Evolutionary conservation across 2,113 vertebrate genomes (phyloP).

Genomic region (Acanthisitta chloris): DNA sequence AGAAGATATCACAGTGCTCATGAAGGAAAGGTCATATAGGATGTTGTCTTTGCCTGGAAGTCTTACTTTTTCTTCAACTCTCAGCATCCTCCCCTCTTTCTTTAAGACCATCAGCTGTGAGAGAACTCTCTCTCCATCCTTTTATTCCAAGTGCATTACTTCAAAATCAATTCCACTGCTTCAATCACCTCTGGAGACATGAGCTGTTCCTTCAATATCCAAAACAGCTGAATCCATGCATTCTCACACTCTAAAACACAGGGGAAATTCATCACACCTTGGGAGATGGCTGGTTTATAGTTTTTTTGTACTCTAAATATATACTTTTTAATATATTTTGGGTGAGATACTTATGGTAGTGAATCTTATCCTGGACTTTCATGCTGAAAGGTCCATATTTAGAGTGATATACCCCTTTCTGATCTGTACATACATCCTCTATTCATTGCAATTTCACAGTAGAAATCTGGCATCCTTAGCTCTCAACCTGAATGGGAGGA

Average conservation of each 20-base stretch:
- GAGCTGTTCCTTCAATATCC: not conserved
- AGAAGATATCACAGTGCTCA: not conserved
- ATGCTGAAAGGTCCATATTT: not conserved
- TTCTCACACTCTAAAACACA: not conserved
- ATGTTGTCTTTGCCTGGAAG: not conserved
- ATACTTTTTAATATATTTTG: not conserved
- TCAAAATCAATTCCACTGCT: not conserved
- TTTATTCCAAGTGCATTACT: not conserved
- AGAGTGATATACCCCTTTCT: not conserved
- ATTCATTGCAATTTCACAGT: not conserved
- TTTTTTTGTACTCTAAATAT: not conserved
- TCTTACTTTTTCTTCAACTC: not conserved
- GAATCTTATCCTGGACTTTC: not conserved
- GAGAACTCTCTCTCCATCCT: not conserved
- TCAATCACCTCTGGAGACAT: not conserved
- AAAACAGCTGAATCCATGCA: not conserved
- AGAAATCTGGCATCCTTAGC: not conserved
- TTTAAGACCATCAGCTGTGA: not conserved
- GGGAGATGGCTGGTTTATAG: not conserved
- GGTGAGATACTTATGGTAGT: not conserved
- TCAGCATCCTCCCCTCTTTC: not conserved
- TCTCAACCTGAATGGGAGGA: rapidly evolving
- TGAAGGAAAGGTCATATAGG: not conserved
- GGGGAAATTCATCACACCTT: not conserved
- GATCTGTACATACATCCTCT: not conserved